Evolutionary conservation across 2,888 invertebrate species (phyloP).

Genomic region (Bimastos eiseni): DNA sequence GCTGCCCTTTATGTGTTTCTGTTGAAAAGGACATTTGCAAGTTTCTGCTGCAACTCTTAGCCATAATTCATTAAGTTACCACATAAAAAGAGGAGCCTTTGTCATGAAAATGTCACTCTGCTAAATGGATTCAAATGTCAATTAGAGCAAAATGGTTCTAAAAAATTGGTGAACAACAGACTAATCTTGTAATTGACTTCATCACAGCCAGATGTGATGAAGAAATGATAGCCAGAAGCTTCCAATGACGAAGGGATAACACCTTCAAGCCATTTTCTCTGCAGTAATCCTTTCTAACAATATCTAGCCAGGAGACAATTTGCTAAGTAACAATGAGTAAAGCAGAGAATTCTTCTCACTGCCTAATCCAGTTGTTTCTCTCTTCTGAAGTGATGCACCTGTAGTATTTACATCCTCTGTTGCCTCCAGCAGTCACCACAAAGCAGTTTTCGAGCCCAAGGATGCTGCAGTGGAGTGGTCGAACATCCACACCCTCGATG

Average conservation of each 20-base stretch:
- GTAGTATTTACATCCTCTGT: slow-evolving; percentile 77
- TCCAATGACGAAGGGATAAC: too few relatives aligned
- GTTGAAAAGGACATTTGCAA: too few relatives aligned
- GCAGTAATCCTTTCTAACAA: neutral
- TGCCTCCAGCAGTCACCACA: slow-evolving; percentile 69
- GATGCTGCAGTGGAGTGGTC: slow-evolving; percentile 75
- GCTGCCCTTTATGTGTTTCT: too few relatives aligned
- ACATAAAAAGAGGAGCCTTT: too few relatives aligned
- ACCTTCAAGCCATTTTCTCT: neutral
- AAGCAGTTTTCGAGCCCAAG: slow-evolving; percentile 85
- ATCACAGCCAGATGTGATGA: too few relatives aligned
- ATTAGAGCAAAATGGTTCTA: too few relatives aligned
- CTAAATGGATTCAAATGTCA: too few relatives aligned
- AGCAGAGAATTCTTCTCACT: slow-evolving; percentile 63
- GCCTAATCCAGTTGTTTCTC: slow-evolving; percentile 85
- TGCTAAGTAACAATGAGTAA: neutral
- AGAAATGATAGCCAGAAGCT: neutral
- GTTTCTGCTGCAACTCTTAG: too few relatives aligned
- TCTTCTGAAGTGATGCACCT: slow-evolving; percentile 85
- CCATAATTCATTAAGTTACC: too few relatives aligned
- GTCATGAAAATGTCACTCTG: too few relatives aligned
- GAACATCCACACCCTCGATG: slow-evolving; percentile 65
- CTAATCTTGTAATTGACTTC: neutral
- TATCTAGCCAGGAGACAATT: neutral
- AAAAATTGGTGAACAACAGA: neutral